Evolutionary conservation across 2,797 vertebrate genomes (phyloP).

Genomic region (Sibirionetta formosa): DNA sequence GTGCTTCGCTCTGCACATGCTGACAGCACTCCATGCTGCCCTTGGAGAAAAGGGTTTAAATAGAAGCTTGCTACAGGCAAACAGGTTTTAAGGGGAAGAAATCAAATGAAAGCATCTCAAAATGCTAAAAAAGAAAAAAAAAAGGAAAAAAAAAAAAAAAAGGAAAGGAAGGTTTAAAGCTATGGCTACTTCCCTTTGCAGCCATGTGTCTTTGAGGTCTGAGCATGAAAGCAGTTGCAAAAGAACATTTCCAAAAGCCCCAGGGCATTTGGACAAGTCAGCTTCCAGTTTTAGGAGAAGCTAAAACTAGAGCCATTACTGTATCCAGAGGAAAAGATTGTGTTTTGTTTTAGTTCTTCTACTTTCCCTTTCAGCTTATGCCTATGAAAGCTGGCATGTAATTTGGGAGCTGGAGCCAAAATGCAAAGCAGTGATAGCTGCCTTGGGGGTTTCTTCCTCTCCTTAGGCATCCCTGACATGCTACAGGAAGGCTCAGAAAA

Average conservation of each 20-base stretch:
- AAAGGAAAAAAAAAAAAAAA: too few relatives aligned
- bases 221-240: conserved; percentile 24
- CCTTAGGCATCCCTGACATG: neutral
- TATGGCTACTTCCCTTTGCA: neutral
- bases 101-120: neutral
- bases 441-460: conserved; percentile 57
- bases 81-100: neutral
- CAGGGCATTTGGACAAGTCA: neutral
- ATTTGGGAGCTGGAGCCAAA: conserved; percentile 40
- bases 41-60: neutral
- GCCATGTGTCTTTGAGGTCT: neutral
- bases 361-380: conserved; percentile 47
- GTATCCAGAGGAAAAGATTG: neutral
- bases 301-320: neutral
- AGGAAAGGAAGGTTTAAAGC: neutral
- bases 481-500: conserved; percentile 35
- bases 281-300: conserved; percentile 13
- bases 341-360: conserved; percentile 44
- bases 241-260: neutral
- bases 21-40: conserved; percentile 4
- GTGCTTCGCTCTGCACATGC: neutral
- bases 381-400: conserved; percentile 40
- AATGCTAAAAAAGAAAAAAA: neutral
- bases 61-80: conserved; percentile 31
- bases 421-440: conserved; percentile 31